phyloP scores from a whole-genome alignment of 1,140 invertebrate genomes.

The Sycophaga agraensis region DNA sequence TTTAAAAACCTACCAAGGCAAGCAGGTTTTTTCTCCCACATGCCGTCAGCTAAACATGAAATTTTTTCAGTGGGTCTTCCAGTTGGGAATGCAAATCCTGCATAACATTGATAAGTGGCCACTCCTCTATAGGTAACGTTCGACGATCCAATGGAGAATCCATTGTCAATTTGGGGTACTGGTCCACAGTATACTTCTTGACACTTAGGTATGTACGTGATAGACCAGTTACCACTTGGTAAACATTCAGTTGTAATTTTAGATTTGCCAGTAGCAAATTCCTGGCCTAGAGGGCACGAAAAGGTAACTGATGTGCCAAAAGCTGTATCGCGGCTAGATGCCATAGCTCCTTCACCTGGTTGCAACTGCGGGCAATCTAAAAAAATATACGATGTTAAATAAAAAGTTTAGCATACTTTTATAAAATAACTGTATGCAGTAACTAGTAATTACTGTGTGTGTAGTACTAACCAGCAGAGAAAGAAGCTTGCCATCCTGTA shows the following conservation, averaged over 20 bases:
- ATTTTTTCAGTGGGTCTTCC: conserved; percentile 86
- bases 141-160: conserved; percentile 91
- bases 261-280: conserved; percentile 87
- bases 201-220: conserved; percentile 89
- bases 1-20: conserved; percentile 68
- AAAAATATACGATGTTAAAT: conserved; percentile 29
- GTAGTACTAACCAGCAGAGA: conserved; percentile 74
- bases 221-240: conserved; percentile 90
- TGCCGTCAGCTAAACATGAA: conserved; percentile 82
- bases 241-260: conserved; percentile 83
- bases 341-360: conserved; percentile 82
- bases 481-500: conserved; percentile 84
- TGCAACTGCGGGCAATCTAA: conserved; percentile 85
- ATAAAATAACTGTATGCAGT: background rate
- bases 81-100: conserved; percentile 91
- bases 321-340: conserved; percentile 87
- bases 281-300: conserved; percentile 89
- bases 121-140: conserved; percentile 92
- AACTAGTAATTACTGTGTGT: too few species aligned
- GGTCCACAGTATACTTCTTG: conserved; percentile 97
- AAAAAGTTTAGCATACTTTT: background rate
- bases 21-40: conserved; percentile 88
- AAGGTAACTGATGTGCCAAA: conserved; percentile 89
- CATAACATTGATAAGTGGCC: conserved; percentile 95
- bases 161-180: conserved; percentile 96